Conservation (phyloP, 2,888 invertebrate genomes). For the Pristionchus fissidentatus region DNA sequence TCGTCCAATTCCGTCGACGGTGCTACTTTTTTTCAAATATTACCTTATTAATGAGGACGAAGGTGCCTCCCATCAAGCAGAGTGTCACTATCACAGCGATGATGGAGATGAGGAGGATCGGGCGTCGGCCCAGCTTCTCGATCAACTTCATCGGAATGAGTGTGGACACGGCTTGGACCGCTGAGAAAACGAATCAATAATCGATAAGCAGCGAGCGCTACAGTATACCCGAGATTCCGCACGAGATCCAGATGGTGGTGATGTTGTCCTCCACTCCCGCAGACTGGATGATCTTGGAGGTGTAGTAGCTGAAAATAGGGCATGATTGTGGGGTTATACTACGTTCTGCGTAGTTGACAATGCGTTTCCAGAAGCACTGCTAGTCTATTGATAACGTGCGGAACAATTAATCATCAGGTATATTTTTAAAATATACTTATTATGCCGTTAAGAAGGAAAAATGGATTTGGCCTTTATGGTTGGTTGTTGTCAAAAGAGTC, state of each 20-base stretch:
- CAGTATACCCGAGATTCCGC: constrained; percentile 57
- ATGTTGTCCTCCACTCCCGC: constrained; percentile 70
- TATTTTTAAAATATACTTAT: constrained; percentile 24
- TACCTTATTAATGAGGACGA: constrained; percentile 64
- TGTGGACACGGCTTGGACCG: constrained; percentile 67
- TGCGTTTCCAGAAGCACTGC: neutral
- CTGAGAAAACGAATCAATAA: constrained; percentile 47
- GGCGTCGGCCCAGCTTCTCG: constrained; percentile 67
- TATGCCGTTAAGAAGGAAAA: neutral
- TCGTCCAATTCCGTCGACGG: too few species aligned
- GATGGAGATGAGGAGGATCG: constrained; percentile 66
- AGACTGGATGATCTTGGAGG: constrained; percentile 68
- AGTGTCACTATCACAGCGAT: constrained; percentile 67
- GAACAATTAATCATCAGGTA: neutral
- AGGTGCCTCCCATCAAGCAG: constrained; percentile 69
- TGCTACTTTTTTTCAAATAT: too few species aligned
- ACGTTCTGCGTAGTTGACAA: too few species aligned
- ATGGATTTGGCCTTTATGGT: neutral
- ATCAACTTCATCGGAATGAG: constrained; percentile 72
- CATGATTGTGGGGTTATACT: constrained; percentile 14
- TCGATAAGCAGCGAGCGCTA: neutral
- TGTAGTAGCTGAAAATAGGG: constrained; percentile 63
- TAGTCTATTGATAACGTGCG: neutral
- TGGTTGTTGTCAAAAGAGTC: neutral
- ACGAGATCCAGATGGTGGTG: constrained; percentile 69